Conservation (phyloP, 1,140 invertebrate species). For the Whitmania pigra region DNA sequence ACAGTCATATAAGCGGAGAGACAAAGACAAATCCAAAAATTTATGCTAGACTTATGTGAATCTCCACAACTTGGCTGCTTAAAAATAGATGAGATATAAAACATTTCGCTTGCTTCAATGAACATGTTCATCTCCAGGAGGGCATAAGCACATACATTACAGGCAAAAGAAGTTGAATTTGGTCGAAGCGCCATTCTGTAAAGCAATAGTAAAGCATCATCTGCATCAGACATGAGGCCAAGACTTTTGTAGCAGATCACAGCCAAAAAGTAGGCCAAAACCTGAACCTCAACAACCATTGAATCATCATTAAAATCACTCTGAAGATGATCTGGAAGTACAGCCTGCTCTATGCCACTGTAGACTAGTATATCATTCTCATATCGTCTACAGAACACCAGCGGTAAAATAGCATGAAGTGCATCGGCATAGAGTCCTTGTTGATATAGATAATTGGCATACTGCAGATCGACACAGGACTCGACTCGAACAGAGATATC, state of each 20-base stretch:
- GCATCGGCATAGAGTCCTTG: constrained; percentile 19
- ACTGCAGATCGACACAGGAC: constrained; percentile 18
- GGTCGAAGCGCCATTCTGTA: not conserved
- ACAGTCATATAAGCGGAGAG: not conserved
- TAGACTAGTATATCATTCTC: constrained; percentile 16
- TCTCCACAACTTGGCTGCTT: not conserved
- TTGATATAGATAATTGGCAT: constrained; percentile 25
- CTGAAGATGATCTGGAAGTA: constrained; percentile 24
- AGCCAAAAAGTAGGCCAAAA: constrained; percentile 23
- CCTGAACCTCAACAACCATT: constrained; percentile 7
- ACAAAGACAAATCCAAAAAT: not conserved
- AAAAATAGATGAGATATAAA: constrained; percentile 3
- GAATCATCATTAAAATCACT: constrained; percentile 22
- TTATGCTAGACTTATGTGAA: not conserved
- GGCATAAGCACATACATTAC: constrained; percentile 19
- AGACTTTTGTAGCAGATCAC: constrained; percentile 23
- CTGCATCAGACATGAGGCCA: constrained; percentile 18
- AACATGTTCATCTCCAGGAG: constrained; percentile 22
- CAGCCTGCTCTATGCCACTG: constrained; percentile 24
- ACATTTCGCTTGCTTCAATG: constrained; percentile 16
- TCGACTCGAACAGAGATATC: not conserved
- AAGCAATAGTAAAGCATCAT: constrained; percentile 17
- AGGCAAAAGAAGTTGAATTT: constrained; percentile 11
- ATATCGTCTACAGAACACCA: not conserved
- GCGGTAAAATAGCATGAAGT: constrained; percentile 13